Base-by-base conservation (phyloP, 2,888 invertebrate genomes). In the Dendrolimus houi region DNA sequence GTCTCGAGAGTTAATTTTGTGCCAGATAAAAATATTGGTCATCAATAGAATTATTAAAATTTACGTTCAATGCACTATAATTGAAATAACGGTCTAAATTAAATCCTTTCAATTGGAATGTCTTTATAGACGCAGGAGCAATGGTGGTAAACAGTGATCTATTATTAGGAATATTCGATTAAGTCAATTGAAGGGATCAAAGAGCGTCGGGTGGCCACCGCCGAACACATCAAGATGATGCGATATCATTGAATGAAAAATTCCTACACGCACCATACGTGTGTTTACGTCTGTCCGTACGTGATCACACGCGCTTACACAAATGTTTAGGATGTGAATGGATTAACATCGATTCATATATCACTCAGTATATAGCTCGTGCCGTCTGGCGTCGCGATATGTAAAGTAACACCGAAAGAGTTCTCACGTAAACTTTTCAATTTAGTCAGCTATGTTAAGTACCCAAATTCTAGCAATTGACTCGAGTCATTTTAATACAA, bases 121-220 rank as follows among this genome's bases (percentile, higher is more conserved):
- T 72, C 68, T 72, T 66, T 60, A 69, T 67, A 58, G 52, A 58
- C 60, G 60, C 62, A 63, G 64, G 64, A 65, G 62, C 70, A 68
- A 65, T 67, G 64, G 63, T 66, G 68, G 73, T 76, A 72, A 75
- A 70, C 70, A 70, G 74, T 77, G 75, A 77, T 79, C 68, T 76
- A 78, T 71, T 72, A 72, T 70, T 70, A 72, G 75, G 73, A 70
- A 69, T 70, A 84, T 82, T 81, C 75, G 77, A 85, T 85, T 85
- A 81, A 76, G 72, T 78, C 83, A 81, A 85, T 85, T 82, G 81
- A 61, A 61, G 61, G 78, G 73, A 73, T 76, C 74, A 76, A 75
- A 76, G 77, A 72, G 72, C 73, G 64, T 64, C 69, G 47, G 52
- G 53, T 41, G 57, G 42, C 54, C 56, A 57, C 56, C 55, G 55